These are phyloP conservation scores for Collichthys lucidus DNA, from an alignment of 2,113 vertebrate genomes.

Conservation along the genomic window DNA sequence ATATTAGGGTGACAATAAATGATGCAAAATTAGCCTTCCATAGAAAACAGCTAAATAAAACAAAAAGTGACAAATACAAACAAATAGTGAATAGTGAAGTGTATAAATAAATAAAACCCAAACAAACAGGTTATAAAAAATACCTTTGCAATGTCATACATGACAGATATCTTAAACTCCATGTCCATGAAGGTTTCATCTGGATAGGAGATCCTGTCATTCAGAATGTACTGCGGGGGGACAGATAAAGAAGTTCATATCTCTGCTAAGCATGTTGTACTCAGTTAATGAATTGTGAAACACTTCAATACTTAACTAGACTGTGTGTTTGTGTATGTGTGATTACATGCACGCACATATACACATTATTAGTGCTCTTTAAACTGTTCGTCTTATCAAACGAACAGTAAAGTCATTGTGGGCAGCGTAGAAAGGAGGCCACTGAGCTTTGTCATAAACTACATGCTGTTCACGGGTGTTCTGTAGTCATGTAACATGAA, in stretches of 20 bases:
- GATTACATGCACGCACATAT: not conserved
- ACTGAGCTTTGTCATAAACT: constrained; percentile 37
- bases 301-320: no score
- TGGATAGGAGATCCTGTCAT: constrained; percentile 96
- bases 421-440: constrained; percentile 9
- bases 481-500: not conserved
- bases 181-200: constrained; percentile 98
- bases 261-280: not conserved
- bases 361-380: constrained; percentile 8
- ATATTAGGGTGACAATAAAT: not conserved
- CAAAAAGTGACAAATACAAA: no score
- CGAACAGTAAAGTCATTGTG: constrained; percentile 29
- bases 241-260: not conserved
- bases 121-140: not conserved
- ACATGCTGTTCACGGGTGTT: not conserved
- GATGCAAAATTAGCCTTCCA: no score
- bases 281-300: not conserved
- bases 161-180: constrained; percentile 98
- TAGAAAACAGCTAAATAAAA: not conserved
- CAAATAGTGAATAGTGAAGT: not conserved
- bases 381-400: constrained; percentile 36
- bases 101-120: not conserved
- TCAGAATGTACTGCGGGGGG: constrained; percentile 89
- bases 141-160: constrained; percentile 99
- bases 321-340: not conserved